Percentiles rank a stretch among this genome's conserved stretches.
Evolutionary conservation across 2,888 invertebrate genomes (phyloP).

Genomic region (Cephus spinipes): DNA sequence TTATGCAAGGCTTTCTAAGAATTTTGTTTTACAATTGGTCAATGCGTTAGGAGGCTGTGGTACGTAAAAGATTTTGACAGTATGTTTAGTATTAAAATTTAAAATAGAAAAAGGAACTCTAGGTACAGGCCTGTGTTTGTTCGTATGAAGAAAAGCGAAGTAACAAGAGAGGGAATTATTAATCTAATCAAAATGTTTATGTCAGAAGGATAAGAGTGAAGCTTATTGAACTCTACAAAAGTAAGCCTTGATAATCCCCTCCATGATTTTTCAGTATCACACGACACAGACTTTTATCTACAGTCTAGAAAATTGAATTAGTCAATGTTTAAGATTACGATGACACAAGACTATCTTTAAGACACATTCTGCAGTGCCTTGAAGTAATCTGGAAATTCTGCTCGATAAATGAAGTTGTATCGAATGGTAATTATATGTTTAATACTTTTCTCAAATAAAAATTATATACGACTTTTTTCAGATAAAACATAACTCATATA

Average conservation of each 20-base stretch:
- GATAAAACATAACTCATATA: neutral
- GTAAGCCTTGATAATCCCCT: neutral
- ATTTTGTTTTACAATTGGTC: neutral
- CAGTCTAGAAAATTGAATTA: neutral
- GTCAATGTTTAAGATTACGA: neutral
- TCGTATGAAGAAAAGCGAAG: neutral
- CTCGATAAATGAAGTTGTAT: neutral
- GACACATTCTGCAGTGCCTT: neutral
- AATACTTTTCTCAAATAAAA: neutral
- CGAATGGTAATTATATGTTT: neutral
- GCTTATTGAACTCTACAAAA: neutral
- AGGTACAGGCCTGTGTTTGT: neutral
- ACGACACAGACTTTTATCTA: neutral
- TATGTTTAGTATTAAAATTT: neutral
- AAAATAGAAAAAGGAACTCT: neutral
- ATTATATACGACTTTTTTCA: neutral
- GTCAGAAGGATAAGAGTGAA: constrained; percentile 15
- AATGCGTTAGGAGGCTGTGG: too few species aligned
- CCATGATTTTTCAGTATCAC: neutral
- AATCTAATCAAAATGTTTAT: constrained; percentile 24
- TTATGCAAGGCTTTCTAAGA: neutral
- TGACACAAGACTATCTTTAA: neutral
- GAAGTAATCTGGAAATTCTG: neutral
- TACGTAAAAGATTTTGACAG: neutral
- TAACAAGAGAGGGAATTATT: neutral